Percentiles rank a stretch among this genome's conserved stretches.
These are phyloP conservation scores for Noctua janthina DNA, from an alignment of 2,888 invertebrate genomes.

Conservation along the genomic window DNA sequence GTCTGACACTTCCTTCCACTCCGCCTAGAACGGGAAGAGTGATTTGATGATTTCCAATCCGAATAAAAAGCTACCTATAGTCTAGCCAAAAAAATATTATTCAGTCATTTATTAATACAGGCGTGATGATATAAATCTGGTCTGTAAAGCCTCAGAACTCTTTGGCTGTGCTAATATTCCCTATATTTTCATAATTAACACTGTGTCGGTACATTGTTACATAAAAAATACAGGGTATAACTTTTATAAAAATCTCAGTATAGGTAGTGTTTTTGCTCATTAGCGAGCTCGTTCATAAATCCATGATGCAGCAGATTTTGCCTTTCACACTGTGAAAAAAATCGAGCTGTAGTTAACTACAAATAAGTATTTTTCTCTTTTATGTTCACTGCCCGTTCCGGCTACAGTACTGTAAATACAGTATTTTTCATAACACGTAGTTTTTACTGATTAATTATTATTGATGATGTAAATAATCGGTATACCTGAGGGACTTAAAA, in stretches of 20 bases:
- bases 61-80: no score
- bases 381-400: not conserved
- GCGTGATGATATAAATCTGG: not conserved
- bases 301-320: conserved; percentile 29
- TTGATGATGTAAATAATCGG: not conserved
- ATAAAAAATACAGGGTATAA: not conserved
- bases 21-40: no score
- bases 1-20: no score
- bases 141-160: not conserved
- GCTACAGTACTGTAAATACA: no score
- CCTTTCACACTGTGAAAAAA: conserved; percentile 22
- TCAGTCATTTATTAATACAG: not conserved
- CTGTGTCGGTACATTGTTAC: not conserved
- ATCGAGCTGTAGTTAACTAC: conserved; percentile 17
- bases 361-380: conserved; percentile 11
- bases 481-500: not conserved
- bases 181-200: not conserved
- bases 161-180: not conserved
- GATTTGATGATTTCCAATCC: no score
- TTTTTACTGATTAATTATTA: not conserved
- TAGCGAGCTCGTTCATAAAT: conserved; percentile 45
- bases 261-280: conserved; percentile 39
- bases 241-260: conserved; percentile 2
- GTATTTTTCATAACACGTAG: not conserved
- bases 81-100: no score